Conservation (phyloP, 2,888 invertebrate genomes). For the Deroplatys truncata region DNA sequence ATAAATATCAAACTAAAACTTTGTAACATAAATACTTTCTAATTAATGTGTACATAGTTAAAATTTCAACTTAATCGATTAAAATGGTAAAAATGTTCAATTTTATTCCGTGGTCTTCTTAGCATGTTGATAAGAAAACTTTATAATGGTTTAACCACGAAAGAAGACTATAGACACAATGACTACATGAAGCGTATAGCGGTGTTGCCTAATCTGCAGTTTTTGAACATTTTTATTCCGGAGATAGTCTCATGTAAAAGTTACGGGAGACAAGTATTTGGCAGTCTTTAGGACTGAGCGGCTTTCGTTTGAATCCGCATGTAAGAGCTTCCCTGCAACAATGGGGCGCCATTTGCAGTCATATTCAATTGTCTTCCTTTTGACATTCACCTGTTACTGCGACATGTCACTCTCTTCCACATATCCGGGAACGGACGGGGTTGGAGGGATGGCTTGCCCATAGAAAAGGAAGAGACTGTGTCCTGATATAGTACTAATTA, state of each 20-base stretch:
- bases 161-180: no score
- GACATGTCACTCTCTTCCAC: not conserved
- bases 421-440: not conserved
- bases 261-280: not conserved
- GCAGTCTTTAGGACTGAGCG: not conserved
- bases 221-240: no score
- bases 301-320: not conserved
- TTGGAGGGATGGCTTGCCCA: not conserved
- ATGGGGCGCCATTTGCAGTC: not conserved
- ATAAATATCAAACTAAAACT: no score
- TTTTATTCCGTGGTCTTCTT: no score
- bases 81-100: no score
- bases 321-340: not conserved
- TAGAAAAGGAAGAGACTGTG: not conserved
- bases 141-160: no score
- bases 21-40: no score
- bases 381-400: not conserved
- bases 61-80: no score
- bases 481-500: not conserved
- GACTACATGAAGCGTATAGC: no score
- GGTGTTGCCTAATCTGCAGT: no score
- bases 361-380: not conserved
- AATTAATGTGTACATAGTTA: no score
- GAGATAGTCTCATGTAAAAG: not conserved
- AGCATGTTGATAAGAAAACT: no score